Conservation (phyloP, 2,797 vertebrate species). For the Rousettus madagascariensis region DNA sequence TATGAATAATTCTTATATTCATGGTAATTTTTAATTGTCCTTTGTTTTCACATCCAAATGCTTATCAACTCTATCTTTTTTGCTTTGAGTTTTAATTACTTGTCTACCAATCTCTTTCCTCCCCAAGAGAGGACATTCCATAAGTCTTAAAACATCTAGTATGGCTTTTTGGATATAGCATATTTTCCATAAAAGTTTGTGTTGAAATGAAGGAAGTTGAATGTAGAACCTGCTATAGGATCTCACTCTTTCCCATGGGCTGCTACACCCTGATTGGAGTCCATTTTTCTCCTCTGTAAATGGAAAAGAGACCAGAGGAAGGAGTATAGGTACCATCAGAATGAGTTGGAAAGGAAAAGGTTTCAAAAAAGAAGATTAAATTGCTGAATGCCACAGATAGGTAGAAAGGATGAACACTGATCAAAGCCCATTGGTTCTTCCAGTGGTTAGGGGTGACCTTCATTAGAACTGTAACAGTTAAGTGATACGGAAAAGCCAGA, state of each 20-base stretch:
- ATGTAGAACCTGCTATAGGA: neutral
- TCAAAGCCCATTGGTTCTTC: neutral
- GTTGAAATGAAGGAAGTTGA: constrained; percentile 2
- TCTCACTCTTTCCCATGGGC: neutral
- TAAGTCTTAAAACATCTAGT: neutral
- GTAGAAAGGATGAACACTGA: neutral
- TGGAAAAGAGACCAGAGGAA: neutral
- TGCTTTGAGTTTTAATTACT: neutral
- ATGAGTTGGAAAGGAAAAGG: neutral
- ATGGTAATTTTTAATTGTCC: neutral
- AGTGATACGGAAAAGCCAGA: neutral
- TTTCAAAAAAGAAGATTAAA: neutral
- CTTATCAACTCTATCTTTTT: neutral
- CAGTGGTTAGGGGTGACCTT: neutral
- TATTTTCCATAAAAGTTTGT: constrained; percentile 6
- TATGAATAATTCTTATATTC: neutral
- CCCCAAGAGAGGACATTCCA: neutral
- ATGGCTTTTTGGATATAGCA: neutral
- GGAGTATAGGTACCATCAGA: neutral
- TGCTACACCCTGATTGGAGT: neutral
- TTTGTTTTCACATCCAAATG: neutral
- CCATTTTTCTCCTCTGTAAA: neutral
- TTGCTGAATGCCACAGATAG: neutral
- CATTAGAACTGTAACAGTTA: neutral
- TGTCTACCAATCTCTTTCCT: neutral